These are phyloP conservation scores for Conopomorpha cramerella DNA, from an alignment of 1,140 invertebrate species.

Conservation along the genomic window DNA sequence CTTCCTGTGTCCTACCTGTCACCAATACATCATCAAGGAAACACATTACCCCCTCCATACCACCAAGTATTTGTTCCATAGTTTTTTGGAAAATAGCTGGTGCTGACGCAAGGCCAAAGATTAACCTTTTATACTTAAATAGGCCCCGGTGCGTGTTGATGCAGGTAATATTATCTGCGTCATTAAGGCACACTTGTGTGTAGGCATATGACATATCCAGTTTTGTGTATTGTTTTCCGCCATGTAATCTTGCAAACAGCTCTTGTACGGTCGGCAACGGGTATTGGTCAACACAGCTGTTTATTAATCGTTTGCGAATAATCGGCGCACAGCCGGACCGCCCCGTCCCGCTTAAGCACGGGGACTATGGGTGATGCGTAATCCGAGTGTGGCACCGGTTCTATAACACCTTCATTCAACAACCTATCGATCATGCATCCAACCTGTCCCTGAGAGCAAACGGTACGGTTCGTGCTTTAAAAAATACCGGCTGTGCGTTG, in stretches of 20 bases:
- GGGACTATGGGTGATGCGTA: constrained; percentile 4
- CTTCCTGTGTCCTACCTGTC: constrained; percentile 9
- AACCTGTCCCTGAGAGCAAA: constrained; percentile 1
- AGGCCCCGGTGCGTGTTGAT: constrained; percentile 14
- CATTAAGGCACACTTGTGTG: constrained; percentile 8
- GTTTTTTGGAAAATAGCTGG: constrained; percentile 18
- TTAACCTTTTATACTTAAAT: too few relatives aligned
- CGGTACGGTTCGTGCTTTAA: constrained; percentile 2
- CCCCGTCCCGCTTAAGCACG: neutral
- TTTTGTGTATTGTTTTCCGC: constrained; percentile 9
- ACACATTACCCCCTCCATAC: too few relatives aligned
- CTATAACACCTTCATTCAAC: neutral
- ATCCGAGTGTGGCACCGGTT: neutral
- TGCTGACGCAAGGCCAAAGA: constrained; percentile 11
- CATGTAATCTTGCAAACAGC: constrained; percentile 1
- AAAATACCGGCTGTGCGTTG: constrained; percentile 1
- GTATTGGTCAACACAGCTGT: constrained; percentile 1
- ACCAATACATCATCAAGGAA: constrained; percentile 7
- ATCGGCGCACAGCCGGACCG: too few relatives aligned
- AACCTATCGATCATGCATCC: neutral
- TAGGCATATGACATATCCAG: constrained; percentile 13
- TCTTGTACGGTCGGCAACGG: neutral
- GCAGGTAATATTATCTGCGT: constrained; percentile 9
- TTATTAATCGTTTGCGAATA: too few relatives aligned
- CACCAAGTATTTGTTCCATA: constrained; percentile 17